Conservation (phyloP, 35 echinoderm and acorn worm genomes). For the Diadema setosum region DNA sequence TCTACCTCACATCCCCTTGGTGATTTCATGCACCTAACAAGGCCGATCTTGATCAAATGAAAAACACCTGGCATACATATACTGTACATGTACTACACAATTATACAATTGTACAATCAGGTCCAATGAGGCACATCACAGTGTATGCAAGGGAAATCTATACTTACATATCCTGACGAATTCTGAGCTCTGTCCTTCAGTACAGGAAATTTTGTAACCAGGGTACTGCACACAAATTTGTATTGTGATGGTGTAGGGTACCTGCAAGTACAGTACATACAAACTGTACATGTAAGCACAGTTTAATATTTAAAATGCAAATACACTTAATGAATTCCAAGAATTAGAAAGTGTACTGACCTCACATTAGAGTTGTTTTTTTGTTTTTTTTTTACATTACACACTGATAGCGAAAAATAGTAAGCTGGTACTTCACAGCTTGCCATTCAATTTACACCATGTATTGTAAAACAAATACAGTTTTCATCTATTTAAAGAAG, state of each 20-base stretch:
- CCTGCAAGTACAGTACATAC: background rate
- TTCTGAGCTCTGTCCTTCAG: background rate
- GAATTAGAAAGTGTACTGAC: too few relatives aligned
- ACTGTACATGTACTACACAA: too few relatives aligned
- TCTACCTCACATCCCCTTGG: background rate
- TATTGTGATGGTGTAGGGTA: background rate
- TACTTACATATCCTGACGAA: background rate
- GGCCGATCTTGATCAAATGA: background rate
- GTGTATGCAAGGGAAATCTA: background rate
- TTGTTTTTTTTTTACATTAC: too few relatives aligned
- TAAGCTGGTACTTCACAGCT: too few relatives aligned
- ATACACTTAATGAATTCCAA: too few relatives aligned
- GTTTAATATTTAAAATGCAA: too few relatives aligned
- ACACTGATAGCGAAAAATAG: too few relatives aligned
- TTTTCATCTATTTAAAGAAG: background rate
- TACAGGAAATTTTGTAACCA: background rate
- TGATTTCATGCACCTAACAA: background rate
- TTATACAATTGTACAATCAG: too few relatives aligned
- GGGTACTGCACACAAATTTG: background rate
- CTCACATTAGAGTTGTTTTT: too few relatives aligned
- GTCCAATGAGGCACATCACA: background rate
- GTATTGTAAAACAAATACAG: background rate
- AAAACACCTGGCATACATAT: background rate
- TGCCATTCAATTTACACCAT: too few relatives aligned
- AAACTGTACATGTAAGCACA: too few relatives aligned